Percentiles rank a stretch among this genome's conserved stretches.
Evolutionary conservation across 2,888 invertebrate genomes (phyloP).

Genomic region (Polyommatus icarus): DNA sequence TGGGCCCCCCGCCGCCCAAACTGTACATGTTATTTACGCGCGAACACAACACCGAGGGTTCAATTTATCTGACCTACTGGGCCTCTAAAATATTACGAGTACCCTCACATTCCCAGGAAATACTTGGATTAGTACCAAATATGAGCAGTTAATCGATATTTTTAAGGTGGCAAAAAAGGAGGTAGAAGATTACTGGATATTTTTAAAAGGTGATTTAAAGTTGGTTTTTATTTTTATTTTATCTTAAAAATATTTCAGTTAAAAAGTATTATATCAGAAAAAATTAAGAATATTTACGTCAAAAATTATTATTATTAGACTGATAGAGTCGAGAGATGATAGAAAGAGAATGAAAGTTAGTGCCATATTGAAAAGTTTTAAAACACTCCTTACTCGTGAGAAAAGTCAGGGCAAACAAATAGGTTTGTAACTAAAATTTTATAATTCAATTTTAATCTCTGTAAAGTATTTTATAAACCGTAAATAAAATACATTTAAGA

Average conservation of each 20-base stretch:
- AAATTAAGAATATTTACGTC: no score
- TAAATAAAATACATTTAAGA: conserved; percentile 8
- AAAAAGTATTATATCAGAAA: no score
- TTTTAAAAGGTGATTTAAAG: background rate
- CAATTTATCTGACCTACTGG: conserved; percentile 81
- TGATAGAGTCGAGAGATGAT: background rate
- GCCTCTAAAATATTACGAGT: conserved; percentile 71
- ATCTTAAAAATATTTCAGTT: no score
- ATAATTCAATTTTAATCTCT: background rate
- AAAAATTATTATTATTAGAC: no score
- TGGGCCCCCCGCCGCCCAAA: conserved; percentile 59
- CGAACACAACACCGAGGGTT: conserved; percentile 78
- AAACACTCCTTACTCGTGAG: background rate
- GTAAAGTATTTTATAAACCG: background rate
- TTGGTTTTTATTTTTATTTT: background rate
- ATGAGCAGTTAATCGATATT: background rate
- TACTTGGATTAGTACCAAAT: background rate
- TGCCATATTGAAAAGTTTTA: background rate
- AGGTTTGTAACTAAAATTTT: background rate
- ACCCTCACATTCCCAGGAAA: conserved; percentile 1
- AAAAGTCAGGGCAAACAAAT: background rate
- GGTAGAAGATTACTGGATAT: background rate
- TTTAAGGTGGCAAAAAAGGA: background rate
- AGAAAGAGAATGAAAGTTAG: background rate
- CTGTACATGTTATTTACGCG: conserved; percentile 80